phyloP scores from a whole-genome alignment of 1,140 invertebrate genomes.

The Polypedilum pembai region DNA sequence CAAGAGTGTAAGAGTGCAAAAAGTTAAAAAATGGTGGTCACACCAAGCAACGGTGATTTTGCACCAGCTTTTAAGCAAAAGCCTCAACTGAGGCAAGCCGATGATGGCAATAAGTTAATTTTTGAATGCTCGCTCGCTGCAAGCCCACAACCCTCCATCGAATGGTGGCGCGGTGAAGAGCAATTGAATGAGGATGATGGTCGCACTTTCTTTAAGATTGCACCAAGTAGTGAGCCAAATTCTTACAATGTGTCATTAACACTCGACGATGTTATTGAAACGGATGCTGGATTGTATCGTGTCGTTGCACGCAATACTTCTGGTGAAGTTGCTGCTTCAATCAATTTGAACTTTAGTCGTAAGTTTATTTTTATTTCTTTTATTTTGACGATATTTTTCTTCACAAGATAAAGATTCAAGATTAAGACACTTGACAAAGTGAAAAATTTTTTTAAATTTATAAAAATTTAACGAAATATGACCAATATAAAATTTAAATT shows the following conservation, averaged over 20 bases:
- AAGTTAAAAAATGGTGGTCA: background rate
- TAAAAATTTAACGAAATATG: no score
- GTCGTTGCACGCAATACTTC: conserved; percentile 96
- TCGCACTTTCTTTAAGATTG: conserved; percentile 78
- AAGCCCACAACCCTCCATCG: conserved; percentile 81
- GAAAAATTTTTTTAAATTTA: conserved; percentile 8
- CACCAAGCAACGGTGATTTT: conserved; percentile 67
- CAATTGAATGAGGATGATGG: conserved; percentile 65
- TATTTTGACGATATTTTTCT: no score
- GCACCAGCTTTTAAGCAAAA: conserved; percentile 96
- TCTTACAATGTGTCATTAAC: conserved; percentile 86
- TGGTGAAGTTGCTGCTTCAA: conserved; percentile 95
- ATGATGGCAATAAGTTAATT: conserved; percentile 89
- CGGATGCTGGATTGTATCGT: conserved; percentile 93
- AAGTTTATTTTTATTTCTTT: conserved; percentile 49
- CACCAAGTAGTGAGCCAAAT: conserved; percentile 66
- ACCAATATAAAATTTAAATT: no score
- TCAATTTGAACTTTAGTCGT: conserved; percentile 98
- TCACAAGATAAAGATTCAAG: background rate
- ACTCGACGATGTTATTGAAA: conserved; percentile 90
- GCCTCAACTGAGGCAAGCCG: conserved; percentile 89
- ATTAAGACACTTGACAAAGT: background rate
- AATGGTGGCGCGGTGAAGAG: conserved; percentile 83
- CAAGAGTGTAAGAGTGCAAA: background rate
- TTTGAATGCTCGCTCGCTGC: conserved; percentile 90